Evolutionary conservation across 2,797 vertebrate genomes (phyloP), one percentile per base, ranked within the genome.

Genomic region (Myiotriccus ornatus): DNA sequence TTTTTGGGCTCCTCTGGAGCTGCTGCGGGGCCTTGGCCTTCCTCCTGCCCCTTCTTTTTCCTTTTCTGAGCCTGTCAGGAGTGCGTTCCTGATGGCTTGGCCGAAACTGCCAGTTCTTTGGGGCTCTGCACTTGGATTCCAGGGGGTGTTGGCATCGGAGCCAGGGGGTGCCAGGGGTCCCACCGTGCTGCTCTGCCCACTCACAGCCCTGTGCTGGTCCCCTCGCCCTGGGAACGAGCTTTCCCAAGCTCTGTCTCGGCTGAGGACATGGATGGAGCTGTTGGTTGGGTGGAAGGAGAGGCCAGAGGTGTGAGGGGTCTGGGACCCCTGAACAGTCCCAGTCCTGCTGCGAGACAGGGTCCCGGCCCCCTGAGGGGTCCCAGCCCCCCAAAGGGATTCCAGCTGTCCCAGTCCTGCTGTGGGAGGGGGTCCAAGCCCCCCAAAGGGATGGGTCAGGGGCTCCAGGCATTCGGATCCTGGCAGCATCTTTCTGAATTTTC

Each of bases 11-110:
- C 37, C 60, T 39, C 10, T 3, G 37, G 50, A 5, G n/a, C 12
- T 43, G 12, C 20, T 15, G 34, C 20, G 32, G 30, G 30, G 19
- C 21, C 24, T 6, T 30, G 2, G 14, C 12, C 14, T 56, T 27
- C 37, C n/a, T 12, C n/a, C 46, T 9, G 5, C 4, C 32, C 46
- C 15, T 16, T 23, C 25, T 22, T n/a, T 6, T 35, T 18, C 8
- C 8, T 28, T n/a, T 8, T 27, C 70, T 4, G 44, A 28, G 16
- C 39, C 30, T 3, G 8, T 10, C 8, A 23, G 39, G 57, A 39
- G 37, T 0, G 3, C 25, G 6, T 24, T 50, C 62, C 37, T 39
- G 24, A 6, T 0, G 30, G 60, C 30, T 46, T 27, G 68, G 43
- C 34, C 63, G 19, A 37, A 55, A 19, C 28, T 28, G 59, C 46